Evolutionary conservation across 92 coral and sea anemone species (phyloP), one percentile per base, ranked within the genome.

Genomic region (Ricordea florida): DNA sequence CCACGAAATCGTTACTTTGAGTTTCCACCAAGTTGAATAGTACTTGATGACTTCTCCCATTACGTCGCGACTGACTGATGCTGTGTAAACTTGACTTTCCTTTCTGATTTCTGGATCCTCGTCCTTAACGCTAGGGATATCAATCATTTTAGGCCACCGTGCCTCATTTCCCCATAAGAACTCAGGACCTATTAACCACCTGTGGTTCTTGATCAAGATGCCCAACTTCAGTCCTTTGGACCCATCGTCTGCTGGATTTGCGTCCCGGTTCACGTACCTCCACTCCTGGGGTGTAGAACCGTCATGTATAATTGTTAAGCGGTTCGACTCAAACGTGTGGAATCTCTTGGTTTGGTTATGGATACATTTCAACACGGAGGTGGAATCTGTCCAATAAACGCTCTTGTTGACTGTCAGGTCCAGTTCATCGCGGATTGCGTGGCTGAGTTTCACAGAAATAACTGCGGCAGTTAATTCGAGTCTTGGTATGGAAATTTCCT

Each of bases 311-410:
- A 81, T 58, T 11, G 87, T 73, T 47, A 86, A 59, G 5, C 88
- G 87, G 32, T 87, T 85, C 4, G 90, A 78, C 62, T 85, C 90
- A 30, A 85, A 85, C 1, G 86, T 85, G 36, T 85, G 84, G 37
- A 78, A 78, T 13, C 77, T 51, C 67, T 66, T 78, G 1, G 52
- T 64, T 21, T 64, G 57, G 26, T 66, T 78, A 14, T 25, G 8
- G 31, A 66, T 78, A 35, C 83, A 76, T 49, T 76, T 76, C 36
- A 76, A 14, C 9, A 79, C 87, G 1, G 81, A 61, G 28, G 49
- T 74, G 16, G 82, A 82, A 51, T 83, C 88, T 52, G 88, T 81
- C 86, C 86, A 81, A 37, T 81, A 71, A 24, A 49, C 50, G 23
- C 60, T 66, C 55, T 44, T 57, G 53, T 70, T n/a, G 4, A 80